These are phyloP conservation scores for Trichomalopsis sarcophagae DNA, from an alignment of 1,140 invertebrate genomes.

Conservation along the genomic window DNA sequence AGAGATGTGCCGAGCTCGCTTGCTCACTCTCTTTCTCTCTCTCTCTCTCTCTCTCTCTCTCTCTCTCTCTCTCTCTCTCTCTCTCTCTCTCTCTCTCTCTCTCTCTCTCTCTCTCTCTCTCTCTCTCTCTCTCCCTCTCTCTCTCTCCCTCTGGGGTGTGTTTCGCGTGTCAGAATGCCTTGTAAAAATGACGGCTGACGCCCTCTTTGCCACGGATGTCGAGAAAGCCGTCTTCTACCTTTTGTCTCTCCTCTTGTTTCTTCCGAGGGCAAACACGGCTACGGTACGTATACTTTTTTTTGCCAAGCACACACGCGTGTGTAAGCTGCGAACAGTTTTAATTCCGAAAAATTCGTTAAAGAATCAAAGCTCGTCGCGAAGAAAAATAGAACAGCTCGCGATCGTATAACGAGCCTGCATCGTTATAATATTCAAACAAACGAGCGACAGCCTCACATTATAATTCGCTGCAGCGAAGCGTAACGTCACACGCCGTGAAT, in stretches of 20 bases:
- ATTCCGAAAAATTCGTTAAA: no score
- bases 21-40: no score
- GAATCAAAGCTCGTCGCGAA: not conserved
- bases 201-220: not conserved
- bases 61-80: no score
- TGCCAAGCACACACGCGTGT: no score
- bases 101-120: no score
- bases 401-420: not conserved
- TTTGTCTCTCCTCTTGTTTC: not conserved
- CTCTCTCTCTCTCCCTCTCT: no score
- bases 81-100: no score
- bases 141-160: conserved; percentile 7
- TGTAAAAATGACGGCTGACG: conserved; percentile 40
- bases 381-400: not conserved
- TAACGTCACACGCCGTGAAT: not conserved
- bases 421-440: not conserved
- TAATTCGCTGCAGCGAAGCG: not conserved
- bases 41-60: no score
- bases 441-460: not conserved
- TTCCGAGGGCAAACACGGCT: not conserved
- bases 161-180: conserved; percentile 58
- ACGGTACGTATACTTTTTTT: not conserved
- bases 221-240: not conserved
- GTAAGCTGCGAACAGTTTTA: no score
- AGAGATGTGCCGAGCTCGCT: conserved; percentile 50